Conservation (phyloP, 2,888 invertebrate species). For the Sinhomidia bicolor region DNA sequence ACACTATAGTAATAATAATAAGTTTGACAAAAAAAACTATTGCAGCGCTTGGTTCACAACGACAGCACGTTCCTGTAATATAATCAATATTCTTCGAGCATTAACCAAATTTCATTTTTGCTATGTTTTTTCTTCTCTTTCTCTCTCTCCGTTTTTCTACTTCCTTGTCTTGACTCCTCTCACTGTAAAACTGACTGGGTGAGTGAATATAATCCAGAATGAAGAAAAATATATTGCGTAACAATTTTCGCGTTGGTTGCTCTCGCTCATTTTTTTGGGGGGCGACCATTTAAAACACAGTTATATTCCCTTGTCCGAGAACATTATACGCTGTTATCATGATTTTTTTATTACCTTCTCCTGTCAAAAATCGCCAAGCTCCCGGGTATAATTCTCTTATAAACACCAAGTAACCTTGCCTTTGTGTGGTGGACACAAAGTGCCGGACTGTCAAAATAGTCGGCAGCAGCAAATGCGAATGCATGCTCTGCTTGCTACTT, state of each 20-base stretch:
- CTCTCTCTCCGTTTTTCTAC: too few species aligned
- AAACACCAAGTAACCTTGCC: not conserved
- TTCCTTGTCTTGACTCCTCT: too few species aligned
- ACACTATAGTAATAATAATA: too few species aligned
- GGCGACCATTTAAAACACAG: not conserved
- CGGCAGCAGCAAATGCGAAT: not conserved
- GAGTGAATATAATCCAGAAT: too few species aligned
- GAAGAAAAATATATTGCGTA: too few species aligned
- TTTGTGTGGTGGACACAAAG: not conserved
- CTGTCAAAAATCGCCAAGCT: constrained; percentile 4
- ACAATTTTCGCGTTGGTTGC: not conserved
- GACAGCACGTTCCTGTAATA: too few species aligned
- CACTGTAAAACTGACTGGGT: too few species aligned
- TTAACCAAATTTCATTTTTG: too few species aligned
- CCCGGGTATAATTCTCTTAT: not conserved
- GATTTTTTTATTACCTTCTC: not conserved
- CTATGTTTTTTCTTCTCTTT: too few species aligned
- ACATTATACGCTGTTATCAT: constrained; percentile 14
- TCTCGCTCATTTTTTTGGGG: not conserved
- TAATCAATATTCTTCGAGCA: too few species aligned
- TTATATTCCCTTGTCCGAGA: not conserved
- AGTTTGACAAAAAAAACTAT: too few species aligned
- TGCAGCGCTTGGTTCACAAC: too few species aligned
- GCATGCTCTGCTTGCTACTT: not conserved
- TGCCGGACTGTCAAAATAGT: constrained; percentile 1